Conservation (phyloP, 2,888 invertebrate genomes). For the Rugalucina vietnamica region DNA sequence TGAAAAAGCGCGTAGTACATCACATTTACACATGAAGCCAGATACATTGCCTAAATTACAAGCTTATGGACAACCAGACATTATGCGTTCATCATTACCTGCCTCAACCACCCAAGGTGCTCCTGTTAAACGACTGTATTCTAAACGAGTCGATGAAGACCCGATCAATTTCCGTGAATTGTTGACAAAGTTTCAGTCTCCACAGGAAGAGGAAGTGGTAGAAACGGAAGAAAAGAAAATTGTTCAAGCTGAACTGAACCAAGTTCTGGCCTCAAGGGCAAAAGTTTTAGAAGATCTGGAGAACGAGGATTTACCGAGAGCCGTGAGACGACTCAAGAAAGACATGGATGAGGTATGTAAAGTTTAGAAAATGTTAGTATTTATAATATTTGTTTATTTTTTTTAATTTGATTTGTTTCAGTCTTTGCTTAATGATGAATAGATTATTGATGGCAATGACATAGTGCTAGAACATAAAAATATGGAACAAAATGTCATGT, state of each 20-base stretch:
- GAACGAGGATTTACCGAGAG: slow-evolving; percentile 20
- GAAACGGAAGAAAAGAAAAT: slow-evolving; percentile 50
- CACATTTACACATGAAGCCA: slow-evolving; percentile 37
- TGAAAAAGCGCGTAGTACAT: not conserved
- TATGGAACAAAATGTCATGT: too few relatives aligned
- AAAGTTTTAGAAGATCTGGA: slow-evolving; percentile 40
- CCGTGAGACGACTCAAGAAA: slow-evolving; percentile 25
- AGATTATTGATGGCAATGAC: too few relatives aligned
- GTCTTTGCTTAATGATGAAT: too few relatives aligned
- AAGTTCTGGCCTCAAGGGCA: slow-evolving; percentile 52
- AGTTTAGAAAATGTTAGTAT: too few relatives aligned
- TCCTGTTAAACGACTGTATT: not conserved
- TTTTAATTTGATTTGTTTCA: too few relatives aligned
- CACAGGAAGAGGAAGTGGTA: slow-evolving; percentile 30
- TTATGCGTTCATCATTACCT: slow-evolving; percentile 26
- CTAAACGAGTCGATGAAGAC: slow-evolving; percentile 41
- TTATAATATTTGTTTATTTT: too few relatives aligned
- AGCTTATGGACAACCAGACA: slow-evolving; percentile 35
- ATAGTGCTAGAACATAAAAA: too few relatives aligned
- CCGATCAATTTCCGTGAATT: slow-evolving; percentile 55
- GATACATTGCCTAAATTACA: slow-evolving; percentile 48
- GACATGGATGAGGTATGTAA: slow-evolving; percentile 59
- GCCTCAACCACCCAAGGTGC: slow-evolving; percentile 13
- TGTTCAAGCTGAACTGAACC: slow-evolving; percentile 52
- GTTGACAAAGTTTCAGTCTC: slow-evolving; percentile 49